A percentile compares a stretch with the other conserved stretches of the same genome.
These are phyloP conservation scores for Drosophila borborema DNA, from an alignment of 2,888 invertebrate genomes.

Conservation along the genomic window DNA sequence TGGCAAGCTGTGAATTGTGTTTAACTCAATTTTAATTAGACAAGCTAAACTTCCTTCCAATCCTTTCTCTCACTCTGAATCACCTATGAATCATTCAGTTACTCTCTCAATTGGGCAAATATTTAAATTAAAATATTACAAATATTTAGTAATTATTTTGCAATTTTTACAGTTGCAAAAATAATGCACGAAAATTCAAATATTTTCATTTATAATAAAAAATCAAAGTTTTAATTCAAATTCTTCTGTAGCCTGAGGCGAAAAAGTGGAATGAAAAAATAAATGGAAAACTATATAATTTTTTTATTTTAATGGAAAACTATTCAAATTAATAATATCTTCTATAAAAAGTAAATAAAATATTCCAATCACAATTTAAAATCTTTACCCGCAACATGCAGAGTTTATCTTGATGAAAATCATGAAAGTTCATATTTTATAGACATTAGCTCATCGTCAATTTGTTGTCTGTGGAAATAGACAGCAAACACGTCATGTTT, in stretches of 20 bases:
- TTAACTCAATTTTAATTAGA: background rate
- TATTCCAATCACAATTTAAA: background rate
- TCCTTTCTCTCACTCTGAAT: background rate
- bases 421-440: conserved; percentile 47
- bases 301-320: background rate
- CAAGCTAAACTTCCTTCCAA: background rate
- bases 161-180: background rate
- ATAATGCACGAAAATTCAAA: background rate
- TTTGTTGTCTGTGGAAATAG: conserved; percentile 64
- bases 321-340: background rate
- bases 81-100: background rate
- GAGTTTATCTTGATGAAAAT: conserved; percentile 14
- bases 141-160: background rate
- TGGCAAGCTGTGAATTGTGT: background rate
- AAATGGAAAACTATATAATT: too few relatives aligned
- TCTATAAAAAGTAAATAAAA: background rate
- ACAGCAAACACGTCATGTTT: conserved; percentile 68
- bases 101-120: background rate
- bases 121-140: background rate
- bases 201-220: background rate
- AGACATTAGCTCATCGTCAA: conserved; percentile 66
- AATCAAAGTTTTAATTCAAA: background rate
- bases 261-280: background rate
- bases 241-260: background rate
- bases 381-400: background rate